Conservation (phyloP, 1,140 invertebrate genomes). For the Drosophila repleta region DNA sequence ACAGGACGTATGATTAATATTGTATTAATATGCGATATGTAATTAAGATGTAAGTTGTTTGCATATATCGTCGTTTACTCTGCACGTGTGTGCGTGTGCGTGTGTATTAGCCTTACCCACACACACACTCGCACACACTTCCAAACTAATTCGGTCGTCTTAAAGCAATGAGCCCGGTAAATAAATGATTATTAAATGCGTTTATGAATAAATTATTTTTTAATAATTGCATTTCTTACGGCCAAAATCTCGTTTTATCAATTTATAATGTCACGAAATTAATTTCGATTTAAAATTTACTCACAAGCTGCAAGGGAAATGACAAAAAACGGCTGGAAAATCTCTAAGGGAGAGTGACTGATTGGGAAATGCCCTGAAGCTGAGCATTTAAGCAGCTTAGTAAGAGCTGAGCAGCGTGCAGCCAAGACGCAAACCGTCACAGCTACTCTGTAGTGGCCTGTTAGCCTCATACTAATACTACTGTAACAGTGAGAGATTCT, state of each 20-base stretch:
- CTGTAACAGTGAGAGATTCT: no score
- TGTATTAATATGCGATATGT: slow-evolving; percentile 82
- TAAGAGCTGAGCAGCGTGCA: no score
- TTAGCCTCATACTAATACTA: no score
- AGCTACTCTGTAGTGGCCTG: no score
- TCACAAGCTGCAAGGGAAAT: no score
- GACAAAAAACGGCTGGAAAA: no score
- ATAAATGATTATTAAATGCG: slow-evolving; percentile 12
- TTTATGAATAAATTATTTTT: slow-evolving; percentile 22
- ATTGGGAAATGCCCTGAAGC: no score
- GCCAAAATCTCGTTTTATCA: not conserved
- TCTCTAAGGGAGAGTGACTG: not conserved
- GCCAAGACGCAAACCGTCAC: no score
- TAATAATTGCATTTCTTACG: slow-evolving; percentile 5
- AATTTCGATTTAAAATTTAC: slow-evolving; percentile 7
- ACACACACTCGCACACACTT: not conserved
- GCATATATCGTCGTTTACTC: slow-evolving; percentile 49
- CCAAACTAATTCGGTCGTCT: not conserved
- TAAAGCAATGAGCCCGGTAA: not conserved
- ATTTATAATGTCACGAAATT: not conserved
- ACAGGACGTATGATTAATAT: slow-evolving; percentile 81
- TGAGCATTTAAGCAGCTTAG: no score
- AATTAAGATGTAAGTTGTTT: slow-evolving; percentile 79
- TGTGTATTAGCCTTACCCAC: slow-evolving; percentile 10
- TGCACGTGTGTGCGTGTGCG: slow-evolving; percentile 4